Base-by-base conservation (phyloP, 2,888 invertebrate species). In the Acanthosepion esculentum region DNA sequence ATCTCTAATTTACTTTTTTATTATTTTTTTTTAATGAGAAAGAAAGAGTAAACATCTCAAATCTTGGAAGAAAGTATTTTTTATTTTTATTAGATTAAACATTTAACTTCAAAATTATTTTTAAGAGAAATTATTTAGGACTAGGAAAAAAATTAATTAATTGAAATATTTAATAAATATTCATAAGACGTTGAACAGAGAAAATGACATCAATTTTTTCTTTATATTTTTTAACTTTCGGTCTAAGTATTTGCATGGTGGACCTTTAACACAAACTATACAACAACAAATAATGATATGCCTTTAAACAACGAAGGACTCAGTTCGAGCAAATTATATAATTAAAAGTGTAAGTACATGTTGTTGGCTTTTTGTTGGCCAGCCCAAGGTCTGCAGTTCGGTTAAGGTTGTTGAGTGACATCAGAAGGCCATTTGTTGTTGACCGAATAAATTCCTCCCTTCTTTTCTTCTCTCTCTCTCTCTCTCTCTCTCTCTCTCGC, bases 221-320 rank as follows among this genome's bases (percentile, higher is more conserved):
- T 8, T 78, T 78, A n/a, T n/a, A n/a, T n/a, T 33, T 12, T n/a
- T 78, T n/a, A 41, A 41, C n/a, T 78, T 78, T 78, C 78, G n/a
- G n/a, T 78, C n/a, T 15, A 78, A 78, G 78, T 78, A 78, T 78
- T 78, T 59, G n/a, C 15, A 78, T 15, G 78, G n/a, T 78, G 12
- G n/a, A 64, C 64, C 23, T n/a, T 78, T 78, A 10, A 10, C 12
- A n/a, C 33, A n/a, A 78, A 78, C 78, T 10, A 12, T 33, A 78
- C 78, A 78, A n/a, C 23, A 26, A 64, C 78, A n/a, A 78, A 78
- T 78, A 78, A 78, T 78, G 15, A 78, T 33, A 78, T 33, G 78
- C 78, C n/a, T 78, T 78, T n/a, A 78, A 78, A 78, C n/a, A n/a
- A 78, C 78, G 78, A 78, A 78, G n/a, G 78, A 78, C 78, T 78